Base-by-base conservation (phyloP, 1,140 invertebrate genomes). In the Eciton burchellii region DNA sequence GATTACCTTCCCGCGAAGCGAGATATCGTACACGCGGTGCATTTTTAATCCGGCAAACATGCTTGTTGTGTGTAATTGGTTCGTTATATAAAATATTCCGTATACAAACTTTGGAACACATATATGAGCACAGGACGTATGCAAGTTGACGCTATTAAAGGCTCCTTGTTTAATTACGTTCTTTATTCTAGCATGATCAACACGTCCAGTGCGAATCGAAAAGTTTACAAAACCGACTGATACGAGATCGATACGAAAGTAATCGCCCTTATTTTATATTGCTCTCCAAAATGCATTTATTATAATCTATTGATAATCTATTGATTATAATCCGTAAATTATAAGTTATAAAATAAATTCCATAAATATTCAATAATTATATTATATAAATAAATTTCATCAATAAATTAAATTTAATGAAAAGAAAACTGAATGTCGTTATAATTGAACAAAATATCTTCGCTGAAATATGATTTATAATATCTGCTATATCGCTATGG, bases 191-290 rank as follows among this genome's bases (percentile, higher is more conserved):
- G 21, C 35, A 24, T 14, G 21, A 35, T 35, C 68, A 79, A 45
- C 63, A 70, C 49, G 24, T 79, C 43, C 66, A 16, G 56, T 26
- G 49, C 5, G 47, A 57, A 68, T 56, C 35, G 45, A 79, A 79
- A 79, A 79, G 52, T 45, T 29, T n/a, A 57, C 56, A 12, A 16
- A 16, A 26, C 5, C 35, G 43, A 43, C 14, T 16, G 45, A 56
- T 45, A 79, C 29, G n/a, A 68, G 16, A 79, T 79, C 16, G 63
- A 57, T 79, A 45, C 19, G 43, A 43, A 70, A 45, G 43, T 79
- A 45, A n/a, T 6, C n/a, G 12, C 16, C 24, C 6, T 8, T 19
- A n/a, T 45, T 73, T 45, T 16, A 45, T 26, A 43, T 5, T 5
- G 12, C 16, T 62, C 43, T 65, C 14, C 21, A 79, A 57, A 70